Conservation (phyloP, 2,113 vertebrate species). For the Monarcha castaneiventris region DNA sequence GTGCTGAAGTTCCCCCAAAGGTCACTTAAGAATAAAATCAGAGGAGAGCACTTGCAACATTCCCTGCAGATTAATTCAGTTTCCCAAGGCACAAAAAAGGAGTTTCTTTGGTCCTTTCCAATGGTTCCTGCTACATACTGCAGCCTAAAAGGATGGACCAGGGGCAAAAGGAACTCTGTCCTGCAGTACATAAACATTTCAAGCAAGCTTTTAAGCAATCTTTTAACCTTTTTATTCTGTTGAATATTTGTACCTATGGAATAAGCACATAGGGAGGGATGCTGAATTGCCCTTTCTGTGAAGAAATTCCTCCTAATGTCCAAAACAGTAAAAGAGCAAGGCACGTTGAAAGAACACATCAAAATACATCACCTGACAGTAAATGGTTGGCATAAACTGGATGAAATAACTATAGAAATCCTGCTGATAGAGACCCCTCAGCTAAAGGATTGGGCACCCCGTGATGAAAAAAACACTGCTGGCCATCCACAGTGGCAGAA, state of each 20-base stretch:
- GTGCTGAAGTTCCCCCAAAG: background rate
- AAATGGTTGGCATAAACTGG: background rate
- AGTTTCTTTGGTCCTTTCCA: background rate
- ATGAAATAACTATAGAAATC: background rate
- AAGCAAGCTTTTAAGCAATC: background rate
- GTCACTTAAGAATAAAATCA: background rate
- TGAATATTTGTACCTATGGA: background rate
- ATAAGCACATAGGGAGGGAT: background rate
- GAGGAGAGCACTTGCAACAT: background rate
- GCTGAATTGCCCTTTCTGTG: background rate
- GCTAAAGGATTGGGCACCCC: background rate
- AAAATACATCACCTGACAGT: background rate
- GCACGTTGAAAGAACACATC: background rate
- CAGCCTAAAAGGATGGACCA: background rate
- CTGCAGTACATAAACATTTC: background rate
- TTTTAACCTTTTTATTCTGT: background rate
- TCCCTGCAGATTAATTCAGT: background rate
- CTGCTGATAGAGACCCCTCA: background rate
- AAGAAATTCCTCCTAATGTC: background rate
- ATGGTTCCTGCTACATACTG: background rate
- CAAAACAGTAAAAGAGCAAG: background rate
- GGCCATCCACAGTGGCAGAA: background rate
- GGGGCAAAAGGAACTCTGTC: background rate
- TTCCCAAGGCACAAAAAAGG: background rate
- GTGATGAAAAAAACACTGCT: background rate